phyloP scores from a whole-genome alignment of 2,797 vertebrate genomes.

The Acropternis orthonyx region DNA sequence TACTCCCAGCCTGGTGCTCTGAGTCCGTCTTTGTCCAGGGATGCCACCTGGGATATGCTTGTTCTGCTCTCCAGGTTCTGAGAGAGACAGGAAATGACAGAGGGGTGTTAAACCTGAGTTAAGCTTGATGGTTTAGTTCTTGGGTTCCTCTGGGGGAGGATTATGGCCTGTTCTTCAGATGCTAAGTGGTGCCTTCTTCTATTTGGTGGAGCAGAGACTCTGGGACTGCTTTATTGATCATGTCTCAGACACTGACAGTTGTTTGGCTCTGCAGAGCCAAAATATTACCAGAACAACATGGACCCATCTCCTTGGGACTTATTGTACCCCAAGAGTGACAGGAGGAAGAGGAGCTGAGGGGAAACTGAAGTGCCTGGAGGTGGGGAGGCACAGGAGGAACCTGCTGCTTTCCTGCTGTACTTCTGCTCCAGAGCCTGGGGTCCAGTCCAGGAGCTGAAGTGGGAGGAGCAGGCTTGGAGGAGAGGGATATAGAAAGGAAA shows the following conservation, averaged over 20 bases:
- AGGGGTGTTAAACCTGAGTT: not conserved
- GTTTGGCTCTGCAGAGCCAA: not conserved
- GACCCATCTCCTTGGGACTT: not conserved
- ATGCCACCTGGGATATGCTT: not conserved
- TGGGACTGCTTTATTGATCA: not conserved
- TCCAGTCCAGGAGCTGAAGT: not conserved
- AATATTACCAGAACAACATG: not conserved
- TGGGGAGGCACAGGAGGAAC: not conserved
- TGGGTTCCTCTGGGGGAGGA: not conserved
- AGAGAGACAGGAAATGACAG: not conserved
- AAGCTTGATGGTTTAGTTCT: not conserved
- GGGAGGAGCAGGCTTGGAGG: not conserved
- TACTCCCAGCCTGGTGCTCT: not conserved
- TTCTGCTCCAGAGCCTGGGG: not conserved
- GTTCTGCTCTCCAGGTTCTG: not conserved
- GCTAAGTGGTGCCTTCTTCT: not conserved
- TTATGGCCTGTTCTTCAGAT: not conserved
- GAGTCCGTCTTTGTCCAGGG: not conserved
- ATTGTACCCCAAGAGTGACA: not conserved
- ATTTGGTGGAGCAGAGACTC: not conserved
- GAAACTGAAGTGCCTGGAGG: not conserved
- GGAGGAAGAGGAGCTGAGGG: not conserved
- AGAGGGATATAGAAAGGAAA: not conserved
- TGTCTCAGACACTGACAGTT: not conserved
- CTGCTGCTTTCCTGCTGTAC: not conserved